A percentile compares a stretch with the other conserved stretches of the same genome.
Evolutionary conservation across 2,113 vertebrate genomes (phyloP).

Genomic region (Chunga burmeisteri): DNA sequence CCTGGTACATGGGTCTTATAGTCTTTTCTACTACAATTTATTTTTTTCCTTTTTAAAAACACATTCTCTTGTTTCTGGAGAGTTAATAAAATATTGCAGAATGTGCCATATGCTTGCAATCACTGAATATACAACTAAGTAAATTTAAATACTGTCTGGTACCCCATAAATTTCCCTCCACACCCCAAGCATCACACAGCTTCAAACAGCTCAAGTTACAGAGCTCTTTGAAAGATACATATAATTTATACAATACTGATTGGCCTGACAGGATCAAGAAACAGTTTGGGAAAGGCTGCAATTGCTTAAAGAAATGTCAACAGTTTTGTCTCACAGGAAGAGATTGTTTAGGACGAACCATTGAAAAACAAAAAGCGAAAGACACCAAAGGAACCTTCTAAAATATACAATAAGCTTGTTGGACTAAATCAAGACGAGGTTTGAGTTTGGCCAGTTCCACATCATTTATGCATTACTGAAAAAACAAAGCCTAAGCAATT

Average conservation of each 20-base stretch:
- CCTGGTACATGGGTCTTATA: not conserved
- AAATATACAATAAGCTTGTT: not conserved
- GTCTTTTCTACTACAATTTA: not conserved
- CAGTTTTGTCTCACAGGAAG: not conserved
- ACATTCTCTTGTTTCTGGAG: not conserved
- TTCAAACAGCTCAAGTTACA: not conserved
- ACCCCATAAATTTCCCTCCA: not conserved
- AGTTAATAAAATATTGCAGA: not conserved
- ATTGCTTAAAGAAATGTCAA: not conserved
- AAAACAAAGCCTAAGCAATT: not conserved
- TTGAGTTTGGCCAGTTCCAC: not conserved
- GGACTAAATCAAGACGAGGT: not conserved
- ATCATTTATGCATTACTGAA: not conserved
- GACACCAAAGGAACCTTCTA: not conserved
- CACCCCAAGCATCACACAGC: not conserved
- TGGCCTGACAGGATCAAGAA: not conserved
- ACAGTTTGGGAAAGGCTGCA: not conserved
- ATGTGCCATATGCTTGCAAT: not conserved
- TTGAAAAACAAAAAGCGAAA: not conserved
- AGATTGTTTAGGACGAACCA: not conserved
- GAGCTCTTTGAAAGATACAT: not conserved
- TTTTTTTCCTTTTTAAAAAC: not conserved
- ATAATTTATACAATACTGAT: not conserved
- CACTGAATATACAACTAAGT: not conserved
- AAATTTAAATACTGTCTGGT: not conserved